Conservation (phyloP, 1,140 invertebrate species). For the Saccostrea cuccullata region DNA sequence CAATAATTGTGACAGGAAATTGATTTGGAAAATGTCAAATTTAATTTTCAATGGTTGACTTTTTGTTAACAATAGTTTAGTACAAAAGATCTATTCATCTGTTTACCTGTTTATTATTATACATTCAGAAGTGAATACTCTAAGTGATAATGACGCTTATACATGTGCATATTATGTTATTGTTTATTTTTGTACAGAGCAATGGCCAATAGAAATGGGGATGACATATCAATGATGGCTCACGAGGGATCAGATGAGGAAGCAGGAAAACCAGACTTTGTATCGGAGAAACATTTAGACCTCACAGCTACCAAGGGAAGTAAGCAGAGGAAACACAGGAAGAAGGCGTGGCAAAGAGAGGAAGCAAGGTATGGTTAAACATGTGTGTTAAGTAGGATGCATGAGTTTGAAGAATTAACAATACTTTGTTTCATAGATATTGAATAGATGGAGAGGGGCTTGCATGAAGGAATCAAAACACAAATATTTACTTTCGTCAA, state of each 20-base stretch:
- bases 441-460: too few species aligned
- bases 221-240: slow-evolving; percentile 34
- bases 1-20: too few species aligned
- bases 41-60: too few species aligned
- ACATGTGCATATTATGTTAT: background rate
- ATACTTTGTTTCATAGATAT: too few species aligned
- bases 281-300: background rate
- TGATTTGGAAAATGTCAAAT: too few species aligned
- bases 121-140: too few species aligned
- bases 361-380: slow-evolving; percentile 17
- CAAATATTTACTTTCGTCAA: too few species aligned
- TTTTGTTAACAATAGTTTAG: too few species aligned
- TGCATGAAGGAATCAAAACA: too few species aligned
- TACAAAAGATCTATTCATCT: too few species aligned
- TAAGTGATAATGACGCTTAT: too few species aligned
- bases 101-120: too few species aligned
- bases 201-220: background rate
- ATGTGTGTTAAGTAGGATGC: background rate
- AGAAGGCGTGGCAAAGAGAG: slow-evolving; percentile 36
- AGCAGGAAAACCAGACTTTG: slow-evolving; percentile 30
- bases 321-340: background rate
- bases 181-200: background rate
- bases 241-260: slow-evolving; percentile 47
- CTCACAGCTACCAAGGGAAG: background rate
- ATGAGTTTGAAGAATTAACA: background rate